A percentile compares a stretch with the other conserved stretches of the same genome.
Evolutionary conservation across 2,888 invertebrate species (phyloP).

Genomic region (Acleris laterana): DNA sequence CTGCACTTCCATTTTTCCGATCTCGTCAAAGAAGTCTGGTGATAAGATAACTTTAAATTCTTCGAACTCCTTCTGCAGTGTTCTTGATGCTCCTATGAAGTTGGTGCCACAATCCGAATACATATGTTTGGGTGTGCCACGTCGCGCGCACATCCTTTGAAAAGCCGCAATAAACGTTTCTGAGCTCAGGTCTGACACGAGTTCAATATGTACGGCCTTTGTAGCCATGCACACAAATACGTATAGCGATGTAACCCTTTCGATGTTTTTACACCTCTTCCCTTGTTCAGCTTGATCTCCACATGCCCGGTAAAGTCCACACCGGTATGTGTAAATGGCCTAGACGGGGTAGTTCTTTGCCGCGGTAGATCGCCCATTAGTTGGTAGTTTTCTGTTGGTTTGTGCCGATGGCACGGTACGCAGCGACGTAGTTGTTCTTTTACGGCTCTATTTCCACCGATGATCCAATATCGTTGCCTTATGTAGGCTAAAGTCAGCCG

Average conservation of each 20-base stretch:
- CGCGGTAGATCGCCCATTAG: constrained; percentile 27
- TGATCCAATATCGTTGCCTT: constrained; percentile 10
- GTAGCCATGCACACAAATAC: constrained; percentile 39
- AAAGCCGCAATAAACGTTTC: constrained; percentile 42
- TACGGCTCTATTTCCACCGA: constrained; percentile 11
- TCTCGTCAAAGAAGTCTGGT: constrained; percentile 11
- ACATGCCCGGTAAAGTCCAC: constrained; percentile 40
- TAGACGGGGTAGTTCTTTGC: constrained; percentile 19
- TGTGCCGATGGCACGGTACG: neutral
- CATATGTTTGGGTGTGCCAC: constrained; percentile 37
- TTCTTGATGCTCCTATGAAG: constrained; percentile 38
- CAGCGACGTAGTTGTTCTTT: neutral
- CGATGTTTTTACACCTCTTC: constrained; percentile 11
- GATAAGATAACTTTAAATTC: constrained; percentile 1
- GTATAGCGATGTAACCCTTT: constrained; percentile 33
- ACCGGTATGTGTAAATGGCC: constrained; percentile 40
- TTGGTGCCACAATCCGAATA: constrained; percentile 42
- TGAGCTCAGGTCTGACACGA: constrained; percentile 38
- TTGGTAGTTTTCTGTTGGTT: neutral
- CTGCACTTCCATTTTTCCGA: constrained; percentile 22
- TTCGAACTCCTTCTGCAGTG: constrained; percentile 14
- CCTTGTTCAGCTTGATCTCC: constrained; percentile 16
- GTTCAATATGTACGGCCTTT: constrained; percentile 40
- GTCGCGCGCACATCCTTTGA: constrained; percentile 39
- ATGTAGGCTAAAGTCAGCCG: neutral